These are phyloP conservation scores for Odontomachus brunneus DNA, from an alignment of 1,140 invertebrate species.

Conservation along the genomic window DNA sequence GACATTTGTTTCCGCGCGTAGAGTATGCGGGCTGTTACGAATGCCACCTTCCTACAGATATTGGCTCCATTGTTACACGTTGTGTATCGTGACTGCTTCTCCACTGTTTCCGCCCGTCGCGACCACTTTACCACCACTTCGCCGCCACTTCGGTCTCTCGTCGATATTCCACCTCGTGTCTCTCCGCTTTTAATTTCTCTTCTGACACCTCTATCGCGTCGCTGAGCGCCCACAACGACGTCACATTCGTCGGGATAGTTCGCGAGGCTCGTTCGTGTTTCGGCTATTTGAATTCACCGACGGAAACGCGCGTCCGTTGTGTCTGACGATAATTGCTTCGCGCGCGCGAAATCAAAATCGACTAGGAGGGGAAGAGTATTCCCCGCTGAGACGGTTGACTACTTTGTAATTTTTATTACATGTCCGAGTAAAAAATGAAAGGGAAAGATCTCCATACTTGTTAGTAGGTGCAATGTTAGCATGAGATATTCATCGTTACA, in stretches of 20 bases:
- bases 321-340: background rate
- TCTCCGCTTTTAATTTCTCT: constrained; percentile 52
- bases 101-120: constrained; percentile 72
- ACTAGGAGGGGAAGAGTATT: background rate
- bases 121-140: constrained; percentile 65
- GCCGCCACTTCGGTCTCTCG: constrained; percentile 50
- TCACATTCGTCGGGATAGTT: constrained; percentile 3
- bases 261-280: background rate
- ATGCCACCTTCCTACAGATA: constrained; percentile 75
- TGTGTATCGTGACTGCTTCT: constrained; percentile 74
- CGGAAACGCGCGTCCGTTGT: background rate
- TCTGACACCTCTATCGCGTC: constrained; percentile 6
- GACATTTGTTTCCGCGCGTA: constrained; percentile 76
- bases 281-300: background rate
- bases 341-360: background rate
- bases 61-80: constrained; percentile 78
- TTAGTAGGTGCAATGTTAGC: constrained; percentile 57
- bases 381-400: background rate
- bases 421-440: background rate
- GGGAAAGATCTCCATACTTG: constrained; percentile 10
- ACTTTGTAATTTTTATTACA: constrained; percentile 9
- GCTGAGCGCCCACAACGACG: background rate
- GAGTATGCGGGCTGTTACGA: constrained; percentile 73
- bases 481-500: constrained; percentile 61
- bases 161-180: constrained; percentile 65